Evolutionary conservation across 1,140 invertebrate species (phyloP).

Genomic region (Drosophila repletoides): DNA sequence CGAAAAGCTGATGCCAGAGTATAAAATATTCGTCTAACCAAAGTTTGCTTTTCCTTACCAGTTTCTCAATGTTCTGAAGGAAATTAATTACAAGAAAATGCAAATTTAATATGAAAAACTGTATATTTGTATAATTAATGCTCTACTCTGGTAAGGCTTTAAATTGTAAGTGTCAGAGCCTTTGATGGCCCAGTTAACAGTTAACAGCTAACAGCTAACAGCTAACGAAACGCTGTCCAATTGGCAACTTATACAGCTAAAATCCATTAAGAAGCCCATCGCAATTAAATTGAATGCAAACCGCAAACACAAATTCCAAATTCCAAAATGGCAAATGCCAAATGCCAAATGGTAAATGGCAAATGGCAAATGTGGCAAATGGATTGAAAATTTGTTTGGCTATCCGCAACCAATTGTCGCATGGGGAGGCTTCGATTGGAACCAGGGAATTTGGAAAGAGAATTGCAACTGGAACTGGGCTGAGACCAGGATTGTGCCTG

Average conservation of each 20-base stretch:
- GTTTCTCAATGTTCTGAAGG: no score
- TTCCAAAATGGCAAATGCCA: conserved; percentile 21
- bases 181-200: no score
- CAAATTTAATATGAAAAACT: no score
- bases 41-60: no score
- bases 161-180: no score
- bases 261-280: conserved; percentile 33
- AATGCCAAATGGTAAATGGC: conserved; percentile 29
- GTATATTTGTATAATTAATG: no score
- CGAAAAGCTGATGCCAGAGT: no score
- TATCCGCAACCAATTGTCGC: conserved; percentile 29
- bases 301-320: conserved; percentile 63
- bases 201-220: no score
- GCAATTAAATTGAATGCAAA: conserved; percentile 63
- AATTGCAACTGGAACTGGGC: not conserved
- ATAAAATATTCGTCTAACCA: no score
- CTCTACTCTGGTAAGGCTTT: no score
- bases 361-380: conserved; percentile 38
- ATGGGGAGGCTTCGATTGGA: not conserved
- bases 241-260: conserved; percentile 19
- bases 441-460: not conserved
- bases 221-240: not conserved
- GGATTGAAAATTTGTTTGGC: conserved; percentile 33
- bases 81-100: no score
- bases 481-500: no score